Evolutionary conservation across 2,888 invertebrate species (phyloP).

Genomic region (Psococerastis gibbosa): DNA sequence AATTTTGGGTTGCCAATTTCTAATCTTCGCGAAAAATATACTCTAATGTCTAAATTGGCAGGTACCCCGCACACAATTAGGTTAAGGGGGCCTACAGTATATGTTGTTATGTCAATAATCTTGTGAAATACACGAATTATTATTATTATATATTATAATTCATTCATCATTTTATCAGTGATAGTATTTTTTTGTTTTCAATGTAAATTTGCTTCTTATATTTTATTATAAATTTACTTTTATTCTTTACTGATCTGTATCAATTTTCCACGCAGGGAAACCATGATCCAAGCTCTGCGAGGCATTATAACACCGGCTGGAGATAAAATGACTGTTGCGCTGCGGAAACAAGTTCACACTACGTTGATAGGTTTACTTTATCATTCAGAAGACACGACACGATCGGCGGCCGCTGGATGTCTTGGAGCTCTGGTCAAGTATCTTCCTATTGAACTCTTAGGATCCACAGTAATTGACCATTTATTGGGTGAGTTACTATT

Average conservation of each 20-base stretch:
- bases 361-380: constrained; percentile 47
- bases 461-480: constrained; percentile 50
- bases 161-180: constrained; percentile 8
- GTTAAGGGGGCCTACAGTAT: too few relatives aligned
- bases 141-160: too few relatives aligned
- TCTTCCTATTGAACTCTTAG: constrained; percentile 53
- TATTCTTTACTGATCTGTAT: too few relatives aligned
- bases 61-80: too few relatives aligned
- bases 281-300: constrained; percentile 78
- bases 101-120: too few relatives aligned
- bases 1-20: too few relatives aligned
- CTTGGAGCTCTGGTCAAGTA: constrained; percentile 67
- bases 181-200: constrained; percentile 17
- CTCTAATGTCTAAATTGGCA: too few relatives aligned
- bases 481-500: constrained; percentile 44
- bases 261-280: constrained; percentile 41
- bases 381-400: constrained; percentile 60
- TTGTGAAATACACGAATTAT: too few relatives aligned
- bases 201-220: too few relatives aligned
- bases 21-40: too few relatives aligned
- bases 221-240: constrained; percentile 1
- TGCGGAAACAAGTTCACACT: constrained; percentile 50
- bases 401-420: constrained; percentile 63
- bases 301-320: constrained; percentile 70
- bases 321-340: constrained; percentile 67